Evolutionary conservation across 2,113 vertebrate genomes (phyloP).

Genomic region (Acinonyx jubatus): DNA sequence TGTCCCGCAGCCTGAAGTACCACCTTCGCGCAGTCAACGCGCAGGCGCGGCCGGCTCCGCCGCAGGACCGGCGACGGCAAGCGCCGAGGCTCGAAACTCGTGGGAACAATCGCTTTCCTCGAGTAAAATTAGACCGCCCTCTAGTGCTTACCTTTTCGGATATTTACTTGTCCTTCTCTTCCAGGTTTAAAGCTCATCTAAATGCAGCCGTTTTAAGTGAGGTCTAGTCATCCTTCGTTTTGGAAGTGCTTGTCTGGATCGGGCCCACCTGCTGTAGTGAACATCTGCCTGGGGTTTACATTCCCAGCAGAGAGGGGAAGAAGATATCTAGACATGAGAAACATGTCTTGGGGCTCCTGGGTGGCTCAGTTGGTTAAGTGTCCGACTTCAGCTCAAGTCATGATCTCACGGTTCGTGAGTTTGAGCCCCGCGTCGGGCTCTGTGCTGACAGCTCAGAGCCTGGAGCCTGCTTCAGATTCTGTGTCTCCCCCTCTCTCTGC

Average conservation of each 20-base stretch:
- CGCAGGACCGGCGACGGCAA: neutral
- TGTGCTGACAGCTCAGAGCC: no score
- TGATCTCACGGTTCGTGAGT: no score
- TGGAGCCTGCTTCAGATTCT: no score
- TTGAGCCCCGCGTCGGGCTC: no score
- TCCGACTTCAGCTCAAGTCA: no score
- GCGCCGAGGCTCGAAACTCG: slow-evolving; percentile 50
- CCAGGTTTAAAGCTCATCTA: neutral
- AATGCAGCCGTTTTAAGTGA: neutral
- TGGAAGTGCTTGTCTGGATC: neutral
- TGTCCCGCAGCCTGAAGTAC: accelerated
- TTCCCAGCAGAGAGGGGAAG: neutral
- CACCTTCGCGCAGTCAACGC: neutral
- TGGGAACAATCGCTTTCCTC: accelerated
- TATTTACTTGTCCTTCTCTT: neutral
- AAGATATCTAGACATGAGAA: neutral
- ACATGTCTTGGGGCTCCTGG: neutral
- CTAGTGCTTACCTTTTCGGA: neutral
- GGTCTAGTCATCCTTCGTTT: neutral
- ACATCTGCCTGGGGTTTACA: neutral
- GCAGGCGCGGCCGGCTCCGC: neutral
- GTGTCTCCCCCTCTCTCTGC: no score
- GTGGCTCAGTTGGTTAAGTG: no score
- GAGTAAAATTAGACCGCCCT: neutral
- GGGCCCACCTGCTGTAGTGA: neutral